phyloP scores from a whole-genome alignment of 2,797 vertebrate species.

The Spinus olivaceus region DNA sequence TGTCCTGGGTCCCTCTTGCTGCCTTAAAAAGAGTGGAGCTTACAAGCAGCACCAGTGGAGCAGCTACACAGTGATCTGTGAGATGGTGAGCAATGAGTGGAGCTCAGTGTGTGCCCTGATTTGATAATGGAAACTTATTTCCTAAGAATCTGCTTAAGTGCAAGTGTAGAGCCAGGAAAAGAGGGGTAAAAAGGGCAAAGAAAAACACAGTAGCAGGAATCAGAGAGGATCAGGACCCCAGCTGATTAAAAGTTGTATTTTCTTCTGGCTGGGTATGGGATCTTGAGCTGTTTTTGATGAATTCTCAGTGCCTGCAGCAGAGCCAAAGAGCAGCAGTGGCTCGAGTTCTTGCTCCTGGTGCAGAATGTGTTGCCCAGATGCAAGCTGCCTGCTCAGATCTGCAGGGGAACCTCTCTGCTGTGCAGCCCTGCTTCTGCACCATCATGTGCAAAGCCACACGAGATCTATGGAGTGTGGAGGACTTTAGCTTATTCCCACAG shows the following conservation, averaged over 20 bases:
- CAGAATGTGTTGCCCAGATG: neutral
- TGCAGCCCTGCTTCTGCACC: neutral
- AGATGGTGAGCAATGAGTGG: neutral
- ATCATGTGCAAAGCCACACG: rapidly evolving
- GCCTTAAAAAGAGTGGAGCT: neutral
- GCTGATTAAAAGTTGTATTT: neutral
- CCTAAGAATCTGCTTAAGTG: neutral
- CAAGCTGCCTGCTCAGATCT: neutral
- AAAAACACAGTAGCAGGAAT: neutral
- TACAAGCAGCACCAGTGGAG: neutral
- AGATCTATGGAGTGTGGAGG: neutral
- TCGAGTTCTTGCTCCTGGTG: neutral
- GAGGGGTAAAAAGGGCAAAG: neutral
- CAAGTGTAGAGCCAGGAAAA: neutral
- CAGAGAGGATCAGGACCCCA: neutral
- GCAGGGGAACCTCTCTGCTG: neutral
- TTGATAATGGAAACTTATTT: neutral
- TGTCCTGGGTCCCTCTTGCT: neutral
- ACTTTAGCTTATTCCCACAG: neutral
- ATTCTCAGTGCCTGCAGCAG: neutral
- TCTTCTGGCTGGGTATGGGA: neutral
- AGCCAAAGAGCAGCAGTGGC: neutral
- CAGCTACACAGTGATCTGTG: neutral
- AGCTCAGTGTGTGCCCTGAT: neutral
- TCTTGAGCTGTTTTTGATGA: neutral